Conservation (phyloP, 37 sponge, comb jelly and placozoan species). For the Petrosia ficiformis region DNA sequence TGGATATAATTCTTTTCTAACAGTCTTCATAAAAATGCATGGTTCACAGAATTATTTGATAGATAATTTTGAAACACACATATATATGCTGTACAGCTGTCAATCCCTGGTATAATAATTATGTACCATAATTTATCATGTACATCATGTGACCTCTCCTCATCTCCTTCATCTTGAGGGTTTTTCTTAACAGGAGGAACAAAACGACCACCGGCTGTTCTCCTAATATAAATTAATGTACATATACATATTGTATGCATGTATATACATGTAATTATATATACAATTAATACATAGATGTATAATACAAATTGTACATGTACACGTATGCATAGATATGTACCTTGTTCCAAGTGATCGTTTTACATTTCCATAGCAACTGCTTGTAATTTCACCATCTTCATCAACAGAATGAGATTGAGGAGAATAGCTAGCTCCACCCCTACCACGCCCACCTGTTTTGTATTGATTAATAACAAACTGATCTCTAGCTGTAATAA, state of each 20-base stretch:
- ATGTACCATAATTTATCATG: no score
- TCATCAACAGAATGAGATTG: neutral
- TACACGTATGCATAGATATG: neutral
- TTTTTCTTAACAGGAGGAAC: constrained; percentile 69
- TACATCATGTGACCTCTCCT: no score
- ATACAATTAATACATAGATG: no score
- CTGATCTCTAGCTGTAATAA: constrained; percentile 71
- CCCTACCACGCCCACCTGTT: constrained; percentile 24
- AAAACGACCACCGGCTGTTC: constrained; percentile 43
- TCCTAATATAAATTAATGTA: constrained; percentile 15
- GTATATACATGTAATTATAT: no score
- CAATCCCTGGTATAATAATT: no score
- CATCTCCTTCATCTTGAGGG: constrained; percentile 24
- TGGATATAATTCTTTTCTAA: no score
- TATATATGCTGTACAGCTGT: no score
- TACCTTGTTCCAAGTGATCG: constrained; percentile 52
- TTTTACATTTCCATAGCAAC: constrained; percentile 39
- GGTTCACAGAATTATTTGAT: no score
- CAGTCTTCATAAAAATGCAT: no score
- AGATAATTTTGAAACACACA: no score
- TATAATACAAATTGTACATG: no score
- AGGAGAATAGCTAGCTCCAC: neutral
- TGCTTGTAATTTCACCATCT: neutral
- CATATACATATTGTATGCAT: neutral
- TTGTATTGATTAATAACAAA: constrained; percentile 58